phyloP scores from a whole-genome alignment of 2,797 vertebrate species.

The Podargus strigoides region DNA sequence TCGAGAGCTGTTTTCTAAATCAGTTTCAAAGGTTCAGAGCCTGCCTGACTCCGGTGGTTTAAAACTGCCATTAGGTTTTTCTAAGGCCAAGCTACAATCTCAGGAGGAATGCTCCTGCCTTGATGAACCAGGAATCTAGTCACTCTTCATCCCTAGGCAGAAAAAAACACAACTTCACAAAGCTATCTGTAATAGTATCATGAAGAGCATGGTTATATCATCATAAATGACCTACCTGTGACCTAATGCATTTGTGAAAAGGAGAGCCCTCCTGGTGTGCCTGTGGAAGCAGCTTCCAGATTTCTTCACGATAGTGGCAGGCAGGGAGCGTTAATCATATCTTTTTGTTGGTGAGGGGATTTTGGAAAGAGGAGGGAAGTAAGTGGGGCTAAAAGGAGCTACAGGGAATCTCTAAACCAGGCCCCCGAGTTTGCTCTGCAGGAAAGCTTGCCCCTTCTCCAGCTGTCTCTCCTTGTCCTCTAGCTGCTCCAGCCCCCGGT shows the following conservation, averaged over 20 bases:
- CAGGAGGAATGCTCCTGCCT: not conserved
- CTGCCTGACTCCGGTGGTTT: not conserved
- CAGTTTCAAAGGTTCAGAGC: not conserved
- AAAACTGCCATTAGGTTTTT: not conserved
- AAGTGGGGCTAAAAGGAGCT: not conserved
- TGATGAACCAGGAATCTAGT: not conserved
- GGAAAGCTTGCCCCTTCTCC: constrained; percentile 92
- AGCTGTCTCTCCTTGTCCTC: constrained; percentile 86
- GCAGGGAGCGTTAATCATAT: not conserved
- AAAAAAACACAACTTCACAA: not conserved
- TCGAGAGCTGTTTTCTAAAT: not conserved
- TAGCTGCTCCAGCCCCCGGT: constrained; percentile 74
- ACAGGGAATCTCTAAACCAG: constrained; percentile 76
- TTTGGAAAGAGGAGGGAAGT: not conserved
- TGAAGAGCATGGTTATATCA: fast-evolving
- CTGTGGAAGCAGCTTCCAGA: not conserved
- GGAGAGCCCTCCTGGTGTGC: not conserved
- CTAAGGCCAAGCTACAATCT: not conserved
- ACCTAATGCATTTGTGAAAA: constrained; percentile 72
- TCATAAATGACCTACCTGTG: constrained; percentile 52
- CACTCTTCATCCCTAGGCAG: not conserved
- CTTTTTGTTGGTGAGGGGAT: not conserved
- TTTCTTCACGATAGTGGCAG: not conserved
- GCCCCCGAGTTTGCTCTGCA: constrained; percentile 85
- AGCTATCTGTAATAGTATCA: not conserved